Conservation (phyloP, 2,888 invertebrate species). For the Drosophila tripunctata region DNA sequence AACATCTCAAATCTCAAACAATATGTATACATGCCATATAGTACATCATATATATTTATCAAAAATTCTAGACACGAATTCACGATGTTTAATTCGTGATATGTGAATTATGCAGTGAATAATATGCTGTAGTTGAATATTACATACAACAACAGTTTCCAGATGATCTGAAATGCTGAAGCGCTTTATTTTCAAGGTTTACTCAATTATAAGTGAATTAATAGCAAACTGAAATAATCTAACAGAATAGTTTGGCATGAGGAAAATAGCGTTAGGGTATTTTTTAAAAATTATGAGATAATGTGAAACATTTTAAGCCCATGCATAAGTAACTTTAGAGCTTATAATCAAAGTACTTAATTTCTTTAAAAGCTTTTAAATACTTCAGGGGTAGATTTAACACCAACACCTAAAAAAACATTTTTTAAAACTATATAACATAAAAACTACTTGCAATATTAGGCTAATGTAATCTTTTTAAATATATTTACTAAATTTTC, state of each 20-base stretch:
- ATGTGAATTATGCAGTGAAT: slow-evolving; percentile 60
- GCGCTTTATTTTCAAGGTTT: slow-evolving; percentile 2
- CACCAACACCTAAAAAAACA: too few species aligned
- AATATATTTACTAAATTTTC: too few species aligned
- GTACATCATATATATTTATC: slow-evolving; percentile 23
- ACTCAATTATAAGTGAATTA: background rate
- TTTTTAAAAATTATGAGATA: too few species aligned
- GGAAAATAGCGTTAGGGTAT: too few species aligned
- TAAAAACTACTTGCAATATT: too few species aligned
- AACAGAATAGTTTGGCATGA: background rate
- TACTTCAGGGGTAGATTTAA: too few species aligned
- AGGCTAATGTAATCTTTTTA: too few species aligned
- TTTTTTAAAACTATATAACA: too few species aligned
- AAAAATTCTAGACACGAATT: slow-evolving; percentile 48
- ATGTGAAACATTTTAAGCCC: too few species aligned
- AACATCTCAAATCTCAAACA: slow-evolving; percentile 28
- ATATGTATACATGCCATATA: background rate
- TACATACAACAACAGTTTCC: slow-evolving; percentile 29
- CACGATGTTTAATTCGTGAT: slow-evolving; percentile 57
- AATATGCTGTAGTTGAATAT: slow-evolving; percentile 34
- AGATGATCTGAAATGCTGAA: slow-evolving; percentile 31
- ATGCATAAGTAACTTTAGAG: too few species aligned
- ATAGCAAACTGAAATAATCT: background rate
- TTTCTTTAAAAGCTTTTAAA: too few species aligned
- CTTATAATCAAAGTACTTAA: too few species aligned